Percentiles rank a stretch among this genome's conserved stretches.
Conservation (phyloP, 2,113 vertebrate species). For the Prochilodus magdalenae region DNA sequence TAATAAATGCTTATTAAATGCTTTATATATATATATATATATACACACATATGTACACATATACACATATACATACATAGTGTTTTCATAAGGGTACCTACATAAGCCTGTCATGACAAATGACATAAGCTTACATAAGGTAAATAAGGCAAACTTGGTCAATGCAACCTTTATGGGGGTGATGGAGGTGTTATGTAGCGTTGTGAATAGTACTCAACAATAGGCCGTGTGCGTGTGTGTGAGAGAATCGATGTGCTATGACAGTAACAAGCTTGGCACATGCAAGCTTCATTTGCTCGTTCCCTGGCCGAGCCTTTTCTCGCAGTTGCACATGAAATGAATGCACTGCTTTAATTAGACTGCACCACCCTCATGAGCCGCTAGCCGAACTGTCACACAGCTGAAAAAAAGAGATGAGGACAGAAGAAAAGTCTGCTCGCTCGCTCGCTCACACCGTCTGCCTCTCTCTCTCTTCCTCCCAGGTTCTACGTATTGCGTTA, state of each 20-base stretch:
- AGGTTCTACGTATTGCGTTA: no score
- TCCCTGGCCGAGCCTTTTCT: slow-evolving; percentile 3
- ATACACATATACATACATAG: no score
- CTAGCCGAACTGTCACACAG: slow-evolving; percentile 11
- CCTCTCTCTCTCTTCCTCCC: not conserved
- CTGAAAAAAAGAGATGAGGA: not conserved
- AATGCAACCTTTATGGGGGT: no score
- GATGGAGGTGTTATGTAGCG: no score
- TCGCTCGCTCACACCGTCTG: not conserved
- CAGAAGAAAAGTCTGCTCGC: not conserved
- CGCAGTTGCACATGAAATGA: slow-evolving; percentile 29
- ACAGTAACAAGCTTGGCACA: slow-evolving; percentile 15
- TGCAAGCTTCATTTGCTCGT: slow-evolving; percentile 5
- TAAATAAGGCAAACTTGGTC: not conserved
- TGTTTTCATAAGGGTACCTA: no score
- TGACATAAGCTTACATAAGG: no score
- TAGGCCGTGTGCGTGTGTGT: not conserved
- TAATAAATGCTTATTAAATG: no score
- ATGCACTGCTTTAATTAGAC: slow-evolving; percentile 36
- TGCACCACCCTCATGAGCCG: not conserved
- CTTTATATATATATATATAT: no score
- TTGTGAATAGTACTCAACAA: no score
- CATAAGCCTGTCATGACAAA: no score
- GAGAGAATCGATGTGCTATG: slow-evolving; percentile 10
- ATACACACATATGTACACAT: no score